Percentiles rank a stretch among this genome's conserved stretches.
phyloP scores from a whole-genome alignment of 2,888 invertebrate species.

The Chrysolina haemoptera region DNA sequence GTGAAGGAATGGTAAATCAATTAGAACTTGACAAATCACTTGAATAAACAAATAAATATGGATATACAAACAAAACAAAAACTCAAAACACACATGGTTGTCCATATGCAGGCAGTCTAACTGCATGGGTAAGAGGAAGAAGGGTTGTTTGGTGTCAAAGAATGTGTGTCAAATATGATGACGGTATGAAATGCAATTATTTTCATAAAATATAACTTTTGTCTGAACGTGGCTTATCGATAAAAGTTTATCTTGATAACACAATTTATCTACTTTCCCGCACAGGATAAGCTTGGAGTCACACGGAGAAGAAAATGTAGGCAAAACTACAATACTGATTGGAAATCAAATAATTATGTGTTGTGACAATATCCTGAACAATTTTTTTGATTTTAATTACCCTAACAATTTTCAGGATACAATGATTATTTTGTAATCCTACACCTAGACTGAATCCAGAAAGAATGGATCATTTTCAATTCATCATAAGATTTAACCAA shows the following conservation, averaged over 20 bases:
- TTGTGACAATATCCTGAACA: background rate
- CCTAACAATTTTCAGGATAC: background rate
- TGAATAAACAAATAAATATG: background rate
- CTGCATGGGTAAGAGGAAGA: constrained; percentile 2
- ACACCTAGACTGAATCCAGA: background rate
- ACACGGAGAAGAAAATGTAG: constrained; percentile 5
- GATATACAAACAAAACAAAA: background rate
- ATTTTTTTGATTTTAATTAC: constrained; percentile 12
- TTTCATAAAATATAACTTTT: constrained; percentile 12
- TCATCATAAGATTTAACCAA: background rate
- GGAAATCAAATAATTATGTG: background rate
- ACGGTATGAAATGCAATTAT: background rate
- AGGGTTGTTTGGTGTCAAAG: background rate
- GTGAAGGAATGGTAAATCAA: background rate
- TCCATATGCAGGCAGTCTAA: background rate
- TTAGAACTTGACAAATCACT: background rate
- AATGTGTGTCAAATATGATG: constrained; percentile 13
- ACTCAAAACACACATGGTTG: background rate
- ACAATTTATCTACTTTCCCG: background rate
- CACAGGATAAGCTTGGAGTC: background rate
- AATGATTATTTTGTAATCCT: constrained; percentile 10
- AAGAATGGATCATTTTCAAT: background rate
- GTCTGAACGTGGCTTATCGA: background rate
- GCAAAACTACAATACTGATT: background rate
- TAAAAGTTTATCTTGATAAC: background rate